These are phyloP conservation scores for Diuraphis noxia DNA, from an alignment of 1,140 invertebrate species.

Conservation along the genomic window DNA sequence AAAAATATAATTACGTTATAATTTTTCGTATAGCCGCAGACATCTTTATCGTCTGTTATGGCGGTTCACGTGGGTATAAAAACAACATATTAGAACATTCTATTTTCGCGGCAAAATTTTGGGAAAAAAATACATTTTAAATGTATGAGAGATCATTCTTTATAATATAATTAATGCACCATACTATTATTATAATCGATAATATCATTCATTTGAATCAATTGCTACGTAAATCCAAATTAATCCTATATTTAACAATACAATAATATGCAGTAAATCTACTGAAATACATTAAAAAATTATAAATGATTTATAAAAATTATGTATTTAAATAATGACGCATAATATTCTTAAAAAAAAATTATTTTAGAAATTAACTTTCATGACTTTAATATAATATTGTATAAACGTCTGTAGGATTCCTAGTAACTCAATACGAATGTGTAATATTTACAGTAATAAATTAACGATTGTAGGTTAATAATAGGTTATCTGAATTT, in stretches of 20 bases:
- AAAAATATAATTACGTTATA: too few relatives aligned
- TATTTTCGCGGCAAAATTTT: too few relatives aligned
- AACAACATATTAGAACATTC: neutral
- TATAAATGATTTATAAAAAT: neutral
- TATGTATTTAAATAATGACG: neutral
- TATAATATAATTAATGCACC: neutral
- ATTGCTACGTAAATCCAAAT: too few relatives aligned
- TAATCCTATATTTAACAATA: too few relatives aligned
- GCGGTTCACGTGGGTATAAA: neutral
- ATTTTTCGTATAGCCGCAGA: too few relatives aligned
- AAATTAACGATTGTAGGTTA: neutral
- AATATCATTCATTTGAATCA: neutral
- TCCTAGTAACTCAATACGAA: neutral
- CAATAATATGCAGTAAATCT: neutral
- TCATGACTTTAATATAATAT: neutral
- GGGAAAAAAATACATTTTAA: too few relatives aligned
- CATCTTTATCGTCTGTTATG: neutral
- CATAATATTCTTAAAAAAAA: neutral
- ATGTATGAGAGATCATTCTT: too few relatives aligned
- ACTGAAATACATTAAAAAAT: neutral
- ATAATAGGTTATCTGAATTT: neutral
- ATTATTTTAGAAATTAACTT: neutral
- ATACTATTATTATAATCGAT: neutral
- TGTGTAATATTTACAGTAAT: neutral
- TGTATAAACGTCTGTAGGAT: neutral